Percentiles rank a stretch among this genome's conserved stretches.
Evolutionary conservation across 2,888 invertebrate species (phyloP).

Genomic region (Pseudeuparius sepicola): DNA sequence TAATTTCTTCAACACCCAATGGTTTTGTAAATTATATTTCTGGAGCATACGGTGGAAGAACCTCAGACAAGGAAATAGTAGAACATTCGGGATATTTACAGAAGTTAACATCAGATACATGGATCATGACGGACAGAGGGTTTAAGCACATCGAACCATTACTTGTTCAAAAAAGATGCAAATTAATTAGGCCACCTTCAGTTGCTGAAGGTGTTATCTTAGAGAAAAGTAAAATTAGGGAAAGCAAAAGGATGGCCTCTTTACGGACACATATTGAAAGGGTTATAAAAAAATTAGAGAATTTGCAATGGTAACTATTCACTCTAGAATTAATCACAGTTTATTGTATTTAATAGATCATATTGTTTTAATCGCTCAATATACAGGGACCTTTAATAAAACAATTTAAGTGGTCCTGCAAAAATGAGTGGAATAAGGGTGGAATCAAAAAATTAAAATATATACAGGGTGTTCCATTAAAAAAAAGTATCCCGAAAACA

Average conservation of each 20-base stretch:
- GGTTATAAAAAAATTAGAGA: conserved; percentile 26
- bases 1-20: too few relatives aligned
- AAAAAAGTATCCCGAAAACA: too few relatives aligned
- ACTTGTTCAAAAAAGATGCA: too few relatives aligned
- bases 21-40: conserved; percentile 26
- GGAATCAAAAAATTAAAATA: too few relatives aligned
- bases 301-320: conserved; percentile 22
- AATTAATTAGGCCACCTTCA: conserved; percentile 22
- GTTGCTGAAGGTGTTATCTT: conserved; percentile 17
- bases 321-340: conserved; percentile 22
- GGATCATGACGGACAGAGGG: conserved; percentile 25
- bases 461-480: too few relatives aligned
- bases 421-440: too few relatives aligned
- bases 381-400: too few relatives aligned
- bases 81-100: conserved; percentile 23
- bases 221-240: conserved; percentile 20
- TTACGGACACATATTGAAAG: conserved; percentile 30
- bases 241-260: too few relatives aligned
- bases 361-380: too few relatives aligned
- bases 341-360: conserved; percentile 19
- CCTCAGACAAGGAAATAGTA: conserved; percentile 20
- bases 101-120: conserved; percentile 15
- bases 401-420: too few relatives aligned
- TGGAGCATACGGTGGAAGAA: conserved; percentile 21
- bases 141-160: conserved; percentile 23